phyloP scores from a whole-genome alignment of 2,888 invertebrate genomes.

The Itoplectis maculator region DNA sequence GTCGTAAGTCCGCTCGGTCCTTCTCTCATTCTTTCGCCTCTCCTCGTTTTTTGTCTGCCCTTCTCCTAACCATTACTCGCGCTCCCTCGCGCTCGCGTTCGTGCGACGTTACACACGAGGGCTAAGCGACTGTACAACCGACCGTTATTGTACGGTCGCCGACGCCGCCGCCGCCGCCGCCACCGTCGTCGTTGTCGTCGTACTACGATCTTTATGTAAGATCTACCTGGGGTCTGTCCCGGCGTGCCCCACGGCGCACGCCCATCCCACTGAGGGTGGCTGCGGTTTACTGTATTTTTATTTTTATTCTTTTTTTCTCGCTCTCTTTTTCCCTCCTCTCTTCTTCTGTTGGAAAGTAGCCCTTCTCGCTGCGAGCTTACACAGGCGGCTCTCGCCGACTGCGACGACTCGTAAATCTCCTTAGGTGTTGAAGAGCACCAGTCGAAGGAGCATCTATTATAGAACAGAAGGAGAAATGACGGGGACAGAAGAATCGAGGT shows the following conservation, averaged over 20 bases:
- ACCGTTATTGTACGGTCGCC: constrained; percentile 77
- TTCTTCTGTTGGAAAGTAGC: constrained; percentile 41
- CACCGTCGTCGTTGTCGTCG: constrained; percentile 21
- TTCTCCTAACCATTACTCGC: constrained; percentile 45
- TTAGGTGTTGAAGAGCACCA: constrained; percentile 76
- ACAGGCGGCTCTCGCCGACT: constrained; percentile 48
- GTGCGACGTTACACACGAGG: constrained; percentile 52
- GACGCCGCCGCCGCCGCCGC: constrained; percentile 46
- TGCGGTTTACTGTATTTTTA: constrained; percentile 77
- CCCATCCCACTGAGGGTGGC: constrained; percentile 81
- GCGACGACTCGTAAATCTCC: constrained; percentile 78
- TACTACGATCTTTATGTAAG: constrained; percentile 82
- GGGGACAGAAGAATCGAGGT: constrained; percentile 47
- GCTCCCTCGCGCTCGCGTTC: constrained; percentile 40
- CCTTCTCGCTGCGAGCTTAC: constrained; percentile 37
- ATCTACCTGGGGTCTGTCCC: constrained; percentile 78
- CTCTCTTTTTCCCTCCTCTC: constrained; percentile 54
- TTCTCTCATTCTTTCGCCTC: constrained; percentile 44
- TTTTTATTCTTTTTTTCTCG: constrained; percentile 70
- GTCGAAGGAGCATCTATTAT: constrained; percentile 61
- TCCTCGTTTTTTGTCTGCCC: constrained; percentile 26
- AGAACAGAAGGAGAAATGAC: constrained; percentile 56
- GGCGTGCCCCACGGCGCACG: constrained; percentile 80
- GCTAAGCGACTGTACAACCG: constrained; percentile 57
- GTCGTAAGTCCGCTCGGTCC: constrained; percentile 35